These are phyloP conservation scores for Prochilodus magdalenae DNA, from an alignment of 2,113 vertebrate genomes.

Conservation along the genomic window DNA sequence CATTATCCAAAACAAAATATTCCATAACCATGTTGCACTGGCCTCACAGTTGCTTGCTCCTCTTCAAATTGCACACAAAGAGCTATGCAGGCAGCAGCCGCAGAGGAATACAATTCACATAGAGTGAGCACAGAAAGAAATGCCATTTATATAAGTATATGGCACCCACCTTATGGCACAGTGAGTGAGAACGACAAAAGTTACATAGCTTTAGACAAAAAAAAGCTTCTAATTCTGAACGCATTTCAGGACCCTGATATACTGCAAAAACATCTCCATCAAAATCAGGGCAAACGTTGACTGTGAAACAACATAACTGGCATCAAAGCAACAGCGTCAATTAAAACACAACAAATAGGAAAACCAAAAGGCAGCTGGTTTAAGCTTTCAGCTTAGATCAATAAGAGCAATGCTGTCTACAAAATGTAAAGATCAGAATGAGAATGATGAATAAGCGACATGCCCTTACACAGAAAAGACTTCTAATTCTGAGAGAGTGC, in stretches of 20 bases:
- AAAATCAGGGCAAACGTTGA: too few relatives aligned
- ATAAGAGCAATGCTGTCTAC: too few relatives aligned
- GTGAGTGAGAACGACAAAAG: neutral
- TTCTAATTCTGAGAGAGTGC: too few relatives aligned
- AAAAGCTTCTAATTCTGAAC: too few relatives aligned
- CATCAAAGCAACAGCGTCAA: too few relatives aligned
- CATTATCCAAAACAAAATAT: conserved; percentile 7
- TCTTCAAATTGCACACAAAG: neutral
- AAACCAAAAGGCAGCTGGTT: too few relatives aligned
- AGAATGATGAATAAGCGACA: neutral
- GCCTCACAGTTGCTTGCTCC: neutral
- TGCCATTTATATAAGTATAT: neutral
- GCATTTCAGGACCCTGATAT: neutral
- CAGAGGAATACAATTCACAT: neutral
- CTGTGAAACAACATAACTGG: too few relatives aligned
- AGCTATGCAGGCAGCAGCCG: neutral
- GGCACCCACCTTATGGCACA: neutral
- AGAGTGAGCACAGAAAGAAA: conserved; percentile 4
- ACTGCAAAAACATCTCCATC: too few relatives aligned
- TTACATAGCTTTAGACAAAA: neutral
- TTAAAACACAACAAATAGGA: too few relatives aligned
- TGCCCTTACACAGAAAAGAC: neutral
- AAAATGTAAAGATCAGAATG: too few relatives aligned
- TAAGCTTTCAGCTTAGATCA: too few relatives aligned
- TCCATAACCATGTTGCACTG: neutral